A percentile compares a stretch with the other conserved stretches of the same genome.
Conservation (phyloP, 2,797 vertebrate genomes). For the Epinephelus awoara region DNA sequence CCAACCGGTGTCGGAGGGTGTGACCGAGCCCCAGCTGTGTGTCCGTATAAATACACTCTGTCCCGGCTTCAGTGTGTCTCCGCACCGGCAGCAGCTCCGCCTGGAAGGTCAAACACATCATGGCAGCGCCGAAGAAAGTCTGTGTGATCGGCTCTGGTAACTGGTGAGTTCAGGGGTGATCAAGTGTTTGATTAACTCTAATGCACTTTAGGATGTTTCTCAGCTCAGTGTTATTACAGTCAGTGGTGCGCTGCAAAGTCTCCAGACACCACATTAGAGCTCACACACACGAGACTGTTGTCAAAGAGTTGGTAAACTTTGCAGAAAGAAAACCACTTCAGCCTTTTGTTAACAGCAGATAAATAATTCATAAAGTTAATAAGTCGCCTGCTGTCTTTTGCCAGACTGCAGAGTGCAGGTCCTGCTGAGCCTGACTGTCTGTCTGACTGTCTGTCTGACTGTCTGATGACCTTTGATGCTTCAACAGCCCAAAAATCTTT, state of each 20-base stretch:
- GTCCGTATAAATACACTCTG: constrained; percentile 76
- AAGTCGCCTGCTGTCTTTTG: constrained; percentile 3
- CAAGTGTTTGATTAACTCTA: neutral
- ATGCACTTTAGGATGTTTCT: neutral
- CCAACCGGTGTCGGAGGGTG: constrained; percentile 69
- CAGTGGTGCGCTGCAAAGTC: neutral
- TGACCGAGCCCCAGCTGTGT: constrained; percentile 35
- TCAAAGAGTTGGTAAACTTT: constrained; percentile 27
- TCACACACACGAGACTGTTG: neutral
- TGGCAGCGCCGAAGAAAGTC: constrained; percentile 87
- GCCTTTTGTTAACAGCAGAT: constrained; percentile 9
- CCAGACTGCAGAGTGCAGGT: constrained; percentile 14
- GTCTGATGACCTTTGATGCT: constrained; percentile 36
- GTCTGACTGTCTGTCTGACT: neutral
- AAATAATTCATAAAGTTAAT: constrained; percentile 37
- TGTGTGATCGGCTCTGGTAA: constrained; percentile 97
- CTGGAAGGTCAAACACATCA: constrained; percentile 58
- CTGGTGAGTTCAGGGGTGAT: constrained; percentile 88
- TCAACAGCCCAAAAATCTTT: constrained; percentile 12
- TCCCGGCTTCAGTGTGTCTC: constrained; percentile 24
- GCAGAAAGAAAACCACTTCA: neutral
- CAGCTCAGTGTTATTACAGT: neutral
- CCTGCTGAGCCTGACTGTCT: neutral
- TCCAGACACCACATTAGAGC: constrained; percentile 5
- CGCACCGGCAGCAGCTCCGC: constrained; percentile 49